Conservation (phyloP, 2,888 invertebrate species). For the Tipula vernalis region DNA sequence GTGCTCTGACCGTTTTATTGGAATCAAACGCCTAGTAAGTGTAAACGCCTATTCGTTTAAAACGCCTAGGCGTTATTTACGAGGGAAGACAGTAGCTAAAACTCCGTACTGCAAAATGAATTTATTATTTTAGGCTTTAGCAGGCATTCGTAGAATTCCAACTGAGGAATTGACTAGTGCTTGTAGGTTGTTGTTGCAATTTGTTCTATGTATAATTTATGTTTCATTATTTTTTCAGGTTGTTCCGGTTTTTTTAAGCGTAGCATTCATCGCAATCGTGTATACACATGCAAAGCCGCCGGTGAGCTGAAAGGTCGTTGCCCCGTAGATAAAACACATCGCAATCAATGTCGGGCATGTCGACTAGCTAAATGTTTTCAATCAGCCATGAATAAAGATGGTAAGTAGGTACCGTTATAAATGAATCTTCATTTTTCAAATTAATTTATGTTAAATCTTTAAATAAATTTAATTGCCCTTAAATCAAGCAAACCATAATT, state of each 20-base stretch:
- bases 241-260: conserved; percentile 94
- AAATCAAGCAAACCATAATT: not conserved
- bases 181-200: no score
- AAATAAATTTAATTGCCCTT: not conserved
- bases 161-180: no score
- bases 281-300: conserved; percentile 93
- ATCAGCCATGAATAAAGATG: conserved; percentile 96
- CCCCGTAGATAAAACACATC: conserved; percentile 91
- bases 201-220: no score
- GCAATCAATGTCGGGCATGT: conserved; percentile 95
- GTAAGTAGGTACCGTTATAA: conserved; percentile 44
- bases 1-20: no score
- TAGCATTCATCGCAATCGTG: conserved; percentile 89
- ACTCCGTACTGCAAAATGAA: no score
- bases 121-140: no score
- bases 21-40: no score
- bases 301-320: conserved; percentile 87
- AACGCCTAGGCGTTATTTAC: no score
- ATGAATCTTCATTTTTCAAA: no score
- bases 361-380: conserved; percentile 90
- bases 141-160: no score
- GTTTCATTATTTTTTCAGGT: conserved; percentile 40
- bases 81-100: no score
- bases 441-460: not conserved
- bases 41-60: no score